A percentile compares a stretch with the other conserved stretches of the same genome.
Conservation (phyloP, 2,888 invertebrate species). For the Miltochrista miniata region DNA sequence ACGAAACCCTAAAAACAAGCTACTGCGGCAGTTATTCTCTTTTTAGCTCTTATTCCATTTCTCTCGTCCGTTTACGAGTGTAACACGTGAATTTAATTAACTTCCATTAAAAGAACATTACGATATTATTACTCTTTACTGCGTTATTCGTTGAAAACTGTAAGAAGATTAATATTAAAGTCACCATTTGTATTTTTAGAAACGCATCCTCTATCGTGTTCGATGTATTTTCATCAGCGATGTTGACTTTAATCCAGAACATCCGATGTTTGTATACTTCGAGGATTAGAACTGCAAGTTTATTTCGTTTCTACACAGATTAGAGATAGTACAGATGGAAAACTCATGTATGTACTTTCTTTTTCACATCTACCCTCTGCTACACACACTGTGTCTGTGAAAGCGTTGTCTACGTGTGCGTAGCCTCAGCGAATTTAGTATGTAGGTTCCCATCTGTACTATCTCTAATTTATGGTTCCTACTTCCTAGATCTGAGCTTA, state of each 20-base stretch:
- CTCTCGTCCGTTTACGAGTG: conserved; percentile 21
- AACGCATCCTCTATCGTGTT: no score
- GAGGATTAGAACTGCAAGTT: neutral
- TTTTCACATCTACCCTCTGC: no score
- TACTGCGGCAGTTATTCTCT: conserved; percentile 18
- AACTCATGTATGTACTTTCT: no score
- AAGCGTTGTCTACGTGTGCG: no score
- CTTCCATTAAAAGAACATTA: conserved; percentile 25
- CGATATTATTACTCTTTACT: conserved; percentile 16
- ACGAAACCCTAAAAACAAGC: no score
- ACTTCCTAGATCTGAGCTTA: no score
- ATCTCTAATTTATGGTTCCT: no score
- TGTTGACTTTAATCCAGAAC: conserved; percentile 22
- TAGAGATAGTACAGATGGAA: no score
- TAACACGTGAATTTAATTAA: conserved; percentile 35
- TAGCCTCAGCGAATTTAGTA: no score
- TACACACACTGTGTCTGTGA: no score
- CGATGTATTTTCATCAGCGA: conserved; percentile 20
- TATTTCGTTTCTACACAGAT: no score
- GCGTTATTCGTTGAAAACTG: conserved; percentile 23
- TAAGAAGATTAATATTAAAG: conserved; percentile 4
- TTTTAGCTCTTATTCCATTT: conserved; percentile 25
- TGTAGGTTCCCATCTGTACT: no score
- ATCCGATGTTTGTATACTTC: conserved; percentile 21
- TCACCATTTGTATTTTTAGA: conserved; percentile 16